A percentile compares a stretch with the other conserved stretches of the same genome.
These are phyloP conservation scores for Pachypanchax playfairii DNA, from an alignment of 2,113 vertebrate species.

Conservation along the genomic window DNA sequence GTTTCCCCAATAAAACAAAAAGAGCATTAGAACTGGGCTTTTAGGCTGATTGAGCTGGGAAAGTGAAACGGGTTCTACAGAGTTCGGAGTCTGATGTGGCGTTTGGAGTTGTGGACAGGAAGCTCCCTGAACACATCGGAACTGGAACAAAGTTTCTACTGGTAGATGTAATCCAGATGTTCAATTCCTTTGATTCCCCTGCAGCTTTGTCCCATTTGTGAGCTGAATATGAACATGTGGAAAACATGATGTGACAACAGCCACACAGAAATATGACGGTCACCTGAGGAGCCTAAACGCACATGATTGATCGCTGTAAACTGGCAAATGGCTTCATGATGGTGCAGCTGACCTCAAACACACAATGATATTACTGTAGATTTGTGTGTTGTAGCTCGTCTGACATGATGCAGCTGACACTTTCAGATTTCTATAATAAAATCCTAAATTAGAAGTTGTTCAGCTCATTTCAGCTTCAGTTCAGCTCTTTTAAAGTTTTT, in stretches of 20 bases:
- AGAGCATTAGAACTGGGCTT: slow-evolving; percentile 70
- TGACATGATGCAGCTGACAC: no score
- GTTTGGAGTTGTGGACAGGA: neutral
- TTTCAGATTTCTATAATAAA: neutral
- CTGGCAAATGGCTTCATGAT: slow-evolving; percentile 60
- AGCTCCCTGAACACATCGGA: neutral
- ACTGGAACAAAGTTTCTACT: no score
- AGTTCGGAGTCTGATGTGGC: neutral
- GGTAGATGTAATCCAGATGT: slow-evolving; percentile 55
- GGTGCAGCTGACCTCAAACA: neutral
- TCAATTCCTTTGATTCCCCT: slow-evolving; percentile 50
- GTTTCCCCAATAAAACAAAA: slow-evolving; percentile 60
- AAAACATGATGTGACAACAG: slow-evolving; percentile 49
- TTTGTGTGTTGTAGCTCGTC: neutral
- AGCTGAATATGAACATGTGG: slow-evolving; percentile 10
- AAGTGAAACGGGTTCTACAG: slow-evolving; percentile 37
- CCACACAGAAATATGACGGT: slow-evolving; percentile 40
- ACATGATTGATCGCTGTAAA: slow-evolving; percentile 54
- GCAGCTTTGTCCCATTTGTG: slow-evolving; percentile 23
- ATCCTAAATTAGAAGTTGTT: no score
- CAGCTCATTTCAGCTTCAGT: no score
- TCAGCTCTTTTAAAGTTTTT: no score
- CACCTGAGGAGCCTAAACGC: slow-evolving; percentile 51
- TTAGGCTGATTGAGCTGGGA: slow-evolving; percentile 70
- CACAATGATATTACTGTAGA: neutral